Percentiles rank a stretch among this genome's conserved stretches.
phyloP scores from a whole-genome alignment of 2,888 invertebrate genomes.

The Aplocera efformata region DNA sequence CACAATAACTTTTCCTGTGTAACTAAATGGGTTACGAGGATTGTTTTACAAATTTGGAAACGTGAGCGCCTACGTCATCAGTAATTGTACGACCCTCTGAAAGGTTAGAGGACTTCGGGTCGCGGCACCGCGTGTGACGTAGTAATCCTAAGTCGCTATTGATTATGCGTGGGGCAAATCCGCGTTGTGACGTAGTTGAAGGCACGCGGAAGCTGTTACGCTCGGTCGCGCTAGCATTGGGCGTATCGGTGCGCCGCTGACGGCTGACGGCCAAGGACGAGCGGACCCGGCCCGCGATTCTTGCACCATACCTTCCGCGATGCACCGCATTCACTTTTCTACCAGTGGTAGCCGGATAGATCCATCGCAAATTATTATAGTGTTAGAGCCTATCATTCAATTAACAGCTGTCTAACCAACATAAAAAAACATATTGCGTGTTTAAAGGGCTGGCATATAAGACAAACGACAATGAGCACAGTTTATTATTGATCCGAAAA shows the following conservation, averaged over 20 bases:
- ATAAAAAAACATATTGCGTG: too few relatives aligned
- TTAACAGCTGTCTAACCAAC: too few relatives aligned
- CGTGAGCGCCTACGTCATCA: constrained; percentile 37
- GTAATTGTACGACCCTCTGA: constrained; percentile 37
- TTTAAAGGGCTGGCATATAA: too few relatives aligned
- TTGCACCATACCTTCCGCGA: constrained; percentile 49
- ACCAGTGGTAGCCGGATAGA: not conserved
- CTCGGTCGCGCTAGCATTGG: constrained; percentile 43
- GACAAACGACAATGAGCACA: too few relatives aligned
- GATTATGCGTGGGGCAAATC: constrained; percentile 32
- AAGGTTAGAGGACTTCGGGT: constrained; percentile 28
- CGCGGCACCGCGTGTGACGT: constrained; percentile 47
- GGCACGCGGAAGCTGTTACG: constrained; percentile 65
- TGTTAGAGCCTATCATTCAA: too few relatives aligned
- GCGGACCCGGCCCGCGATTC: constrained; percentile 42
- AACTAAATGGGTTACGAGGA: not conserved
- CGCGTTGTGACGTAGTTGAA: constrained; percentile 43
- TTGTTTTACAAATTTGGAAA: constrained; percentile 35
- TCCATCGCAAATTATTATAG: too few relatives aligned
- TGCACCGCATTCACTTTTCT: constrained; percentile 20
- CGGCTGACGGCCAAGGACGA: constrained; percentile 59
- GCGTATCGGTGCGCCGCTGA: constrained; percentile 38
- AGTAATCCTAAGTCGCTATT: constrained; percentile 39
- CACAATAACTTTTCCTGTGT: constrained; percentile 29
- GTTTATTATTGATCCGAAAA: too few relatives aligned